phyloP scores from a whole-genome alignment of 2,797 vertebrate genomes.

The Hylomyscus alleni region DNA sequence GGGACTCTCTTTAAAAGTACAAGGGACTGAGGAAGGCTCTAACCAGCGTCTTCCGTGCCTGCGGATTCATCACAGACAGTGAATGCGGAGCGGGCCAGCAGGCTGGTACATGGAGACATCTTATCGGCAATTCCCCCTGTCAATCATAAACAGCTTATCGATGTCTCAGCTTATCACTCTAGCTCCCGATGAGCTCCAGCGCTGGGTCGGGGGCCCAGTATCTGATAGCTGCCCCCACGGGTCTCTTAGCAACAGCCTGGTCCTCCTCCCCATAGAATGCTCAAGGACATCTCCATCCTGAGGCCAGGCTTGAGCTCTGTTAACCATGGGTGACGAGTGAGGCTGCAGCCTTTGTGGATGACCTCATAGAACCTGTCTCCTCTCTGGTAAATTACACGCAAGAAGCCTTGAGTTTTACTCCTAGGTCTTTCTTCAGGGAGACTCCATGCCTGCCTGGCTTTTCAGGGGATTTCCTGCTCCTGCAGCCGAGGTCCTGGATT shows the following conservation, averaged over 20 bases:
- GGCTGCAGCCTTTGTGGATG: background rate
- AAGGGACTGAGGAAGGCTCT: slow-evolving; percentile 38
- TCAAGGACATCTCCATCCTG: background rate
- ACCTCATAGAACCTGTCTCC: background rate
- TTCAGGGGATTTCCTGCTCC: background rate
- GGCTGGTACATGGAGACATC: background rate
- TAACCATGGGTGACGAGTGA: too few relatives aligned
- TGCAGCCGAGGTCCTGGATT: background rate
- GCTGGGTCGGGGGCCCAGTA: background rate
- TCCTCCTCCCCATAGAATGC: background rate
- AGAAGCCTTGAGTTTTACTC: background rate
- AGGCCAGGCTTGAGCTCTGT: background rate
- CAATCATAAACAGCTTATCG: slow-evolving; percentile 47
- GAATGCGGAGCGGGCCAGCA: background rate
- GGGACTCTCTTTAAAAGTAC: slow-evolving; percentile 30
- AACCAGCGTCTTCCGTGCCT: background rate
- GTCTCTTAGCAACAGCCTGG: background rate
- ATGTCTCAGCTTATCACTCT: slow-evolving; percentile 37
- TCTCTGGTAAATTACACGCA: background rate
- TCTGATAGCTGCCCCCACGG: background rate
- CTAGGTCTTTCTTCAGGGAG: background rate
- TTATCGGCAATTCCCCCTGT: background rate
- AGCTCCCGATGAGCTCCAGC: background rate
- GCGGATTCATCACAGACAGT: background rate
- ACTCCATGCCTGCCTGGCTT: background rate